These are phyloP conservation scores for Crepidodera aurea DNA, from an alignment of 2,888 invertebrate species.

Conservation along the genomic window DNA sequence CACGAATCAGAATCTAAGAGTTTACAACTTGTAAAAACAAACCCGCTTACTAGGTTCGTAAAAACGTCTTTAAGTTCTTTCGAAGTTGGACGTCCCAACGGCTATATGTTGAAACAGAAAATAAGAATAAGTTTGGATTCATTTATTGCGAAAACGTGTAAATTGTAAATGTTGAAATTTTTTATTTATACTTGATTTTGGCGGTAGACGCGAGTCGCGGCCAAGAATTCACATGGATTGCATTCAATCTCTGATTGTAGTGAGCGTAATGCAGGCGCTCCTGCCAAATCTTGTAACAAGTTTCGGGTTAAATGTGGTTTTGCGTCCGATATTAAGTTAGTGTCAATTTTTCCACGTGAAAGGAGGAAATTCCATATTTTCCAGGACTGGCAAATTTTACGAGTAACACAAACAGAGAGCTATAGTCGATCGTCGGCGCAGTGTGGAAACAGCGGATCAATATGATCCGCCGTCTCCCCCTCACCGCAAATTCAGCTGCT, in stretches of 20 bases:
- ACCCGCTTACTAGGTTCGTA: too few species aligned
- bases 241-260: slow-evolving; percentile 4
- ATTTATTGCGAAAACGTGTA: too few species aligned
- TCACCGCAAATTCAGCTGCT: slow-evolving; percentile 37
- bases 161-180: too few species aligned
- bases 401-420: slow-evolving; percentile 41
- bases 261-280: neutral
- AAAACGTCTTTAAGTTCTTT: too few species aligned
- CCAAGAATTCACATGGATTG: slow-evolving; percentile 1
- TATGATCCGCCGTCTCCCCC: slow-evolving; percentile 34
- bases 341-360: slow-evolving; percentile 36
- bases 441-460: slow-evolving; percentile 40
- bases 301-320: slow-evolving; percentile 27
- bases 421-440: slow-evolving; percentile 40
- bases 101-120: too few species aligned
- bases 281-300: slow-evolving; percentile 15
- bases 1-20: too few species aligned
- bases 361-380: slow-evolving; percentile 39
- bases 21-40: too few species aligned
- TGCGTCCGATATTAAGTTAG: slow-evolving; percentile 30
- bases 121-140: too few species aligned
- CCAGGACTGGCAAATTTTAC: slow-evolving; percentile 40
- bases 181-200: neutral
- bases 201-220: slow-evolving; percentile 5
- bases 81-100: too few species aligned